Percentiles rank a stretch among this genome's conserved stretches.
These are phyloP conservation scores for Dromaius novaehollandiae DNA, from an alignment of 2,113 vertebrate species.

Conservation along the genomic window DNA sequence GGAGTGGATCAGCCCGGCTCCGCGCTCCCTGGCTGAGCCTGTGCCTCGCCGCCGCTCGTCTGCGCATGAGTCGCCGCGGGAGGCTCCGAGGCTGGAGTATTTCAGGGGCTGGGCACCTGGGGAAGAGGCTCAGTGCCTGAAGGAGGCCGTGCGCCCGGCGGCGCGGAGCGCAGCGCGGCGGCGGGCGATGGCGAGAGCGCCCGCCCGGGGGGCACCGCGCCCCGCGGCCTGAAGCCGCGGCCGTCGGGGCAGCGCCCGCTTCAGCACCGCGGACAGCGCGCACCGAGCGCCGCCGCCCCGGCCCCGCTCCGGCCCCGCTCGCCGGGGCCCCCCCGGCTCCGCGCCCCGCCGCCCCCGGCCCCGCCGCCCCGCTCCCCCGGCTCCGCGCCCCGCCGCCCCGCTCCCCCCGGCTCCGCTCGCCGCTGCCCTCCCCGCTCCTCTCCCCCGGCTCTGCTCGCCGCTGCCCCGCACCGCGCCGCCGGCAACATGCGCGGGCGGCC, in stretches of 20 bases:
- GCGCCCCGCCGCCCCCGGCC: not conserved
- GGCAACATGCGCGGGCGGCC: not conserved
- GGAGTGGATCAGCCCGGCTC: not conserved
- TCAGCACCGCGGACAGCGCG: slow-evolving; percentile 87
- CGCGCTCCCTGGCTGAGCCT: not conserved
- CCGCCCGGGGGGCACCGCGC: not conserved
- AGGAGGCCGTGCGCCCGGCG: slow-evolving; percentile 1
- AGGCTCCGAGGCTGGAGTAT: slow-evolving; percentile 21
- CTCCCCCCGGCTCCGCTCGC: not conserved
- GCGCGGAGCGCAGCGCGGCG: not conserved
- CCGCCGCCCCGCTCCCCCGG: not conserved
- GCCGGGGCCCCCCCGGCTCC: not conserved
- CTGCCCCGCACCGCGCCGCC: not conserved
- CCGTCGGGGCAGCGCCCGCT: not conserved
- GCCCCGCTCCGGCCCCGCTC: not conserved
- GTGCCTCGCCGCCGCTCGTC: slow-evolving; percentile 15
- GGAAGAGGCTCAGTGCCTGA: slow-evolving; percentile 13
- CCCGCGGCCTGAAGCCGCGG: not conserved
- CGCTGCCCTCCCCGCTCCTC: not conserved
- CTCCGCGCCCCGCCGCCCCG: not conserved
- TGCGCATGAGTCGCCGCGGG: slow-evolving; percentile 15
- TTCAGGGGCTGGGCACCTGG: not conserved
- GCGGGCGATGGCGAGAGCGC: not conserved
- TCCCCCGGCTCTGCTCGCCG: not conserved
- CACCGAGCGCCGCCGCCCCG: not conserved